Conservation (phyloP, 2,888 invertebrate genomes). For the Stenichneumon culpator region DNA sequence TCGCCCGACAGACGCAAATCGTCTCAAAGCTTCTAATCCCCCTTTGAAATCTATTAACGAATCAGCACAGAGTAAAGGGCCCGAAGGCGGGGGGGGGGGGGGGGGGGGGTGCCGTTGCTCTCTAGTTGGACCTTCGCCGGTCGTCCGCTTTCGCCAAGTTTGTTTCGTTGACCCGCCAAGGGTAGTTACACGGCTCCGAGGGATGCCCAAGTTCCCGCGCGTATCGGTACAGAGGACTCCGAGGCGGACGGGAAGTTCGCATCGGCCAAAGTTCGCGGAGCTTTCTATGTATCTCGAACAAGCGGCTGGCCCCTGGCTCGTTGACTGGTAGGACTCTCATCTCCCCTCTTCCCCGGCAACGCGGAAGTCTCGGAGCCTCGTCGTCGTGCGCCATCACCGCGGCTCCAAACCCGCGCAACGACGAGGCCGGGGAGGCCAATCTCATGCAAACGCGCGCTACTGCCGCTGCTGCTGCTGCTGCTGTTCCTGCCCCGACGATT, state of each 20-base stretch:
- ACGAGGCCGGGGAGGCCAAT: constrained; percentile 39
- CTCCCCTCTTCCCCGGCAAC: background rate
- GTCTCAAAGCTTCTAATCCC: too few species aligned
- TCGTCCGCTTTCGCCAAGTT: constrained; percentile 46
- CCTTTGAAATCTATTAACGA: too few species aligned
- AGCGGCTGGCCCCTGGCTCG: constrained; percentile 27
- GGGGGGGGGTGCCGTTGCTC: background rate
- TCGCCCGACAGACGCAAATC: too few species aligned
- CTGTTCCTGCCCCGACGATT: constrained; percentile 20
- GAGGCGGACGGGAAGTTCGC: constrained; percentile 51
- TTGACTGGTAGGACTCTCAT: constrained; percentile 17
- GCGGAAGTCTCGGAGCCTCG: constrained; percentile 43
- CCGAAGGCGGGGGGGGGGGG: too few species aligned
- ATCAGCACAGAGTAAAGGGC: too few species aligned
- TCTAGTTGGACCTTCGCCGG: background rate
- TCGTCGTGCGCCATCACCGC: constrained; percentile 53
- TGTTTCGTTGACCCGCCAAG: constrained; percentile 58
- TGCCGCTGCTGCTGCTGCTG: constrained; percentile 26
- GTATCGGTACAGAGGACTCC: constrained; percentile 39
- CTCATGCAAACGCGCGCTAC: constrained; percentile 59
- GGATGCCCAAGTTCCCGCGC: constrained; percentile 46
- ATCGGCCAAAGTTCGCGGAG: constrained; percentile 56
- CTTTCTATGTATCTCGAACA: constrained; percentile 35
- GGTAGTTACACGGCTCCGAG: constrained; percentile 41
- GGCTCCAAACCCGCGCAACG: constrained; percentile 54